Evolutionary conservation across 2,888 invertebrate species (phyloP), one percentile per base, ranked within the genome.

Genomic region (Hesperia comma): DNA sequence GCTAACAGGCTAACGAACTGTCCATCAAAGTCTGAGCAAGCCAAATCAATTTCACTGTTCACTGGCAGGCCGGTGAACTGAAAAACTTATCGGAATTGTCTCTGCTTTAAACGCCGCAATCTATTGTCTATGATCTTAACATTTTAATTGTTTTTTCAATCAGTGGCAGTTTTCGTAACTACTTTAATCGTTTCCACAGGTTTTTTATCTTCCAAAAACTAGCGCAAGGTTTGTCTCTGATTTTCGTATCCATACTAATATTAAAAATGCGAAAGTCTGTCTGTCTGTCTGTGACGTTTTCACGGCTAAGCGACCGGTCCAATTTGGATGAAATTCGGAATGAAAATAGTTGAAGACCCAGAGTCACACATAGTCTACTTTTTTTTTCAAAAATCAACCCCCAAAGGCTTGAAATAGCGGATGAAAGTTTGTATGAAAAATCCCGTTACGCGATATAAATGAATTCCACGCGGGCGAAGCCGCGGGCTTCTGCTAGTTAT

Each of bases 11-110:
- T 32, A 68, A 61, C n/a, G 64, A 62, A 67, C 66, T 69, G 54
- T 19, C 61, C 19, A 57, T 58, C 57, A 57, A 26, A 26, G 21
- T 63, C 61, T 60, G 37, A 69, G 68, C 56, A 64, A 66, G 53
- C 26, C 63, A 53, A 71, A 73, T 73, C 71, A 73, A 75, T 75
- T 75, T 72, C 64, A 67, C 69, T 68, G 70, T 63, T 63, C 71
- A 60, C 69, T 68, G 53, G 54, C 46, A 61, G 56, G 60, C 46
- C 69, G 69, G 33, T 53, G 68, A 69, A 70, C 63, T 69, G 61
- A 70, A 68, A 70, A 70, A 68, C 49, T 55, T 37, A 57, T 64
- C 53, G 51, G 33, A 58, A 64, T 58, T 64, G 43, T 64, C 41
- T 53, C 37, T 58, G 49, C 53, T 56, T 63, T 71, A 55, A 69